Evolutionary conservation across 1,140 invertebrate species (phyloP), one percentile per base, ranked within the genome.

Genomic region (Fopius arisanus): DNA sequence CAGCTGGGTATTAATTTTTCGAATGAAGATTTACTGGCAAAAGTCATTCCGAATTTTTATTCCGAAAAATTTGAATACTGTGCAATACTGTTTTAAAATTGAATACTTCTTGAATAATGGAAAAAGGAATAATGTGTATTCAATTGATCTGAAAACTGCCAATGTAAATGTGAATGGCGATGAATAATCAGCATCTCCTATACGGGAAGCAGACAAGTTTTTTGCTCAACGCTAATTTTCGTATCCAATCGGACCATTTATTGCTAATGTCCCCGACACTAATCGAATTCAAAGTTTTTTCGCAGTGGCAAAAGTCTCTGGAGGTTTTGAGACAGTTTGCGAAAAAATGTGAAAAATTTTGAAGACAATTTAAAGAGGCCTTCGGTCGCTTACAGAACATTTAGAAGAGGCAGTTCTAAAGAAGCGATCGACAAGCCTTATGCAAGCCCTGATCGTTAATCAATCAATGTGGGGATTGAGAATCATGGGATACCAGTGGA

Each of bases 401-500:
- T 69, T 23, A 28, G 41, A 41, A 14, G 26, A 37, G 48, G 48
- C 33, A 37, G 33, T 37, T 37, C 33, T 37, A 37, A 37, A 37
- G 33, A 12, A 37, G 33, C 33, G 72, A 41, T 78, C 69, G 69
- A 77, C 76, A 37, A 81, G 78, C 82, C 82, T 83, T 83, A 83
- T 83, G 80, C 81, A 82, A 83, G 80, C 76, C 72, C 31, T 77
- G 80, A 82, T 83, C 82, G 79, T 83, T 83, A 83, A 83, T 83
- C 82, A 83, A 83, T 83, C 82, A 83, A 75, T 65, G 41, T 70
- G 77, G 43, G 72, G 59, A 23, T 62, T 41, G 67, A 26, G 67
- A 75, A 67, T 28, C 37, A 68, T 31, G 66, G 65, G 37, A 62
- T 16, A 29, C 12, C 41, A 48, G 40, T 67, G n/a, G 40, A 75